These are phyloP conservation scores for Cyanocitta stelleri DNA, from an alignment of 2,113 vertebrate genomes.

Conservation along the genomic window DNA sequence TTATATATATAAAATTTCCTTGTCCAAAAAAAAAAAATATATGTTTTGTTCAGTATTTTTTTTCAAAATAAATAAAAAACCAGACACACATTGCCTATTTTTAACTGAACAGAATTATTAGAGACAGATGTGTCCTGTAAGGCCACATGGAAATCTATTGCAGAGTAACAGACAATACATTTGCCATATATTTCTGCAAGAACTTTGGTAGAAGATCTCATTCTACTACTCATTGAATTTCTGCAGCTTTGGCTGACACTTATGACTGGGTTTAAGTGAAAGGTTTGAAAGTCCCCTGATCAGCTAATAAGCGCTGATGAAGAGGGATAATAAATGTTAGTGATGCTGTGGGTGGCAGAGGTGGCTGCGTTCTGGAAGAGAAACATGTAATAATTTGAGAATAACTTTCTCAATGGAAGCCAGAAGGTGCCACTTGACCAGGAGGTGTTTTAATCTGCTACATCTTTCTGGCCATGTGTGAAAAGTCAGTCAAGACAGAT, in stretches of 20 bases:
- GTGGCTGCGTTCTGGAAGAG: background rate
- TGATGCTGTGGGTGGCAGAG: background rate
- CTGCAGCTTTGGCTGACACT: background rate
- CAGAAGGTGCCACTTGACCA: background rate
- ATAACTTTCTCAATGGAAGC: fast-evolving
- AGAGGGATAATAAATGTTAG: background rate
- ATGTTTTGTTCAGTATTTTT: background rate
- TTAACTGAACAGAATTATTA: background rate
- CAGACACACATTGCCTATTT: background rate
- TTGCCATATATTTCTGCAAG: background rate
- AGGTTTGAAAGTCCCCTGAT: background rate
- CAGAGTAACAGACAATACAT: background rate
- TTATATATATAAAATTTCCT: background rate
- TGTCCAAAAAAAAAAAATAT: background rate
- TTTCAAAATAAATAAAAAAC: background rate
- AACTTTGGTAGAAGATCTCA: background rate
- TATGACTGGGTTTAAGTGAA: background rate
- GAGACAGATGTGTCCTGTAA: background rate
- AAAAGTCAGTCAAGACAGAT: background rate
- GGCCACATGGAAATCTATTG: background rate
- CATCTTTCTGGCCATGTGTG: background rate
- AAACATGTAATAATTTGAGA: background rate
- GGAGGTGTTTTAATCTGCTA: background rate
- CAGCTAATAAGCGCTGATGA: background rate
- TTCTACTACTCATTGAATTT: background rate